These are phyloP conservation scores for Heterodera schachtii DNA, from an alignment of 1,140 invertebrate species.

Conservation along the genomic window DNA sequence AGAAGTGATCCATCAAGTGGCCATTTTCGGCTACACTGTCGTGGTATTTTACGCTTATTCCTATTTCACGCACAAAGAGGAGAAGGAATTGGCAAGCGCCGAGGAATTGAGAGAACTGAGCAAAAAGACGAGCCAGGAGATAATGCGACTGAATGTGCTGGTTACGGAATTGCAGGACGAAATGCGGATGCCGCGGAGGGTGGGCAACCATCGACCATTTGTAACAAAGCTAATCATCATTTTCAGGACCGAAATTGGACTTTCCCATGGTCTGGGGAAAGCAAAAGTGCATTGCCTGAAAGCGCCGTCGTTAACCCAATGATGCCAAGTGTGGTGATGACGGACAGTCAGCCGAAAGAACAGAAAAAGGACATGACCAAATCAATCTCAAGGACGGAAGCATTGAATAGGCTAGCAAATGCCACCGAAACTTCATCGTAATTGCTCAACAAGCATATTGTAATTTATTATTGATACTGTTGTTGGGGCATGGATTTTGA, in stretches of 20 bases:
- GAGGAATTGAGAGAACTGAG: constrained; percentile 42
- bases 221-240: neutral
- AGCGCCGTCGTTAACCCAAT: no score
- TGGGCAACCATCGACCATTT: neutral
- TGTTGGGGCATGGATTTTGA: no score
- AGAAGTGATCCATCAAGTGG: constrained; percentile 50
- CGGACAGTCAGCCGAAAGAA: no score
- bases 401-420: neutral
- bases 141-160: constrained; percentile 27
- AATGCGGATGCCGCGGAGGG: neutral
- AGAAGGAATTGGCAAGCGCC: constrained; percentile 38
- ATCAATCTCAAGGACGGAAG: neutral
- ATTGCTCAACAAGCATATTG: neutral
- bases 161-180: constrained; percentile 22
- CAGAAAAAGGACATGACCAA: neutral
- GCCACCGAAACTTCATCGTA: neutral
- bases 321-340: neutral
- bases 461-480: no score
- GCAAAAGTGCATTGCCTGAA: neutral
- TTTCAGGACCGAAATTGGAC: neutral
- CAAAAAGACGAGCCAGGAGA: constrained; percentile 28
- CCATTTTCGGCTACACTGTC: constrained; percentile 52
- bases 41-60: constrained; percentile 51
- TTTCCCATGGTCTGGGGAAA: neutral
- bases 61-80: constrained; percentile 44